Evolutionary conservation across 35 echinoderm and acorn worm species (phyloP), one percentile per base, ranked within the genome.

Genomic region (Apostichopus californicus): DNA sequence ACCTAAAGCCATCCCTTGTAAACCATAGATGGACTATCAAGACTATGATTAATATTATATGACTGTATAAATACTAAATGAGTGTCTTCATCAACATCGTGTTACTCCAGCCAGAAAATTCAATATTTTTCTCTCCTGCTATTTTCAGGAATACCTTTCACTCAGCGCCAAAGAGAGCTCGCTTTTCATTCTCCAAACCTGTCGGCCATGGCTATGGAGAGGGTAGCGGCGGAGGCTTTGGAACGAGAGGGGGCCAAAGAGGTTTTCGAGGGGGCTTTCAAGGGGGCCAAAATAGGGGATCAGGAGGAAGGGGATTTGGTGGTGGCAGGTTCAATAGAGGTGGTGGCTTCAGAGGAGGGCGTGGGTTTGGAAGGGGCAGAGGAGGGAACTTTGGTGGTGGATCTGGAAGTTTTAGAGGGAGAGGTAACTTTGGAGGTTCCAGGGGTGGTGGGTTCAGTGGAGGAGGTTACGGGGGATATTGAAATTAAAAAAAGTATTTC

Each of bases 281-380:
- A 70, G 78, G 64, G 25, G 91, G 95, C 14, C 55, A 75, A 53
- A 8, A 68, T 86, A 77, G 95, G 5, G 28, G 88, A 54, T 8
- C 55, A n/a, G 75, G 83, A 28, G 90, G 95, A 65, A 73, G 91
- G 14, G 80, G 77, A 9, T 68, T 68, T n/a, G 22, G 72, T 15
- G 84, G 90, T 23, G 92, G 93, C 59, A 86, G 21, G 79, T 94
- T 12, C 73, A 93, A 85, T 70, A 90, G 93, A 70, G 92, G 94
- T 8, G 9, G 92, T 3, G 80, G 83, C 24, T 54, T 26, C 2
- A 21, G 83, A 26, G 92, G 92, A 22, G 70, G 92, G 23, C 7
- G 64, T 13, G 23, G 52, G 53, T 13, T 20, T 28, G 78, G 93
- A 80, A 0, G 77, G 5, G 78, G 87, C 20, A 46, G 92, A n/a